Base-by-base conservation (phyloP, 1,140 invertebrate species). In the Lepidotrigona ventralis region DNA sequence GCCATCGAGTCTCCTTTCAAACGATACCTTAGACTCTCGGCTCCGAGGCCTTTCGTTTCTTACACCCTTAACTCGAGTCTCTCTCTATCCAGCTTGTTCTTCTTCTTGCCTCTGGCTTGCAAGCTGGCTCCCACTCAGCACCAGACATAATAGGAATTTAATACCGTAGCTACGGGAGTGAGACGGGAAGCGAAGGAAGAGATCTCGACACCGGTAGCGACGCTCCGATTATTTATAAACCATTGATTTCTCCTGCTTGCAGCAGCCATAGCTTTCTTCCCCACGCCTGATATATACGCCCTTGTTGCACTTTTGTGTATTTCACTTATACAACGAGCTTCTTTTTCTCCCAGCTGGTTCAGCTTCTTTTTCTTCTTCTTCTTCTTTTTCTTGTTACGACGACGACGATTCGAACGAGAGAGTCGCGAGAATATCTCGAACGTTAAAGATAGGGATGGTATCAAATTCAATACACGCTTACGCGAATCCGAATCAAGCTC, bases 141-240 rank as follows among this genome's bases (percentile, higher is more conserved):
- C 26, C 69, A n/a, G 84, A 78, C 60, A 73, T 82, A 83, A 79
- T 85, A 82, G 79, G 63, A 85, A 85, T 87, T 85, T 87, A 87
- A 87, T 85, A 77, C 83, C 66, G 74, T 69, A 58, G 53, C 83
- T 54, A 64, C 76, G 60, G 9, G 75, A 53, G 15, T 60, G 60
- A 82, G 70, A 70, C 76, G 54, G 73, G 53, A 60, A 17, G 19
- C 23, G 29, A 2, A 6, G 23, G 23, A 33, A 23, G 19, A 39
- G 39, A 58, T 58, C 70, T 11, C 63, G 79, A 53, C 71, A 26
- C 26, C 64, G 33, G 53, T 39, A 53, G 39, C 54, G 19, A 71
- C 69, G 69, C 9, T 46, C 19, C 64, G 39, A 84, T 84, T 84
- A 84, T 84, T 84, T 74, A 84, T 81, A 84, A 81, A 79, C 12